These are phyloP conservation scores for Phlogophora meticulosa DNA, from an alignment of 2,888 invertebrate species.

Conservation along the genomic window DNA sequence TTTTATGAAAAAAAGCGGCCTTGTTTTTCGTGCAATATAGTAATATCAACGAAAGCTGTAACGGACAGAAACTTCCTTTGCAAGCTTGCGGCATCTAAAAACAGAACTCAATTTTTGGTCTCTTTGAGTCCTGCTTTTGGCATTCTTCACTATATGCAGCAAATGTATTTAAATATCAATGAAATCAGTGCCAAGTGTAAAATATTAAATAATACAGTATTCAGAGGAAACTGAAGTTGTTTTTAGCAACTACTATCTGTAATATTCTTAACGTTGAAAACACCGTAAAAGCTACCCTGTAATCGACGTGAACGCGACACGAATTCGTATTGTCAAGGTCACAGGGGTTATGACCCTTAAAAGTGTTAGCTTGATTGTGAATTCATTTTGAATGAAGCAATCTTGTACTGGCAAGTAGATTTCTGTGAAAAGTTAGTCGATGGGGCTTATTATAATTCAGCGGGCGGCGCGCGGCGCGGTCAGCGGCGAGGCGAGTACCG, in stretches of 20 bases:
- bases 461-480: slow-evolving; percentile 43
- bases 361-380: slow-evolving; percentile 30
- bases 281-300: too few relatives aligned
- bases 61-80: not conserved
- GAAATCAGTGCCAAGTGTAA: too few relatives aligned
- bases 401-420: slow-evolving; percentile 52
- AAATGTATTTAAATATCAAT: too few relatives aligned
- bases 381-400: slow-evolving; percentile 62
- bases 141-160: too few relatives aligned
- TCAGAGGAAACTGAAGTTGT: too few relatives aligned
- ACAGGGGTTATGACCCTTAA: not conserved
- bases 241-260: too few relatives aligned
- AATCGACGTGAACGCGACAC: too few relatives aligned
- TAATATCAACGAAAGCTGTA: slow-evolving; percentile 2
- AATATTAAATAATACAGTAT: too few relatives aligned
- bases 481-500: slow-evolving; percentile 31
- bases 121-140: not conserved
- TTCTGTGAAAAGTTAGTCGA: slow-evolving; percentile 59
- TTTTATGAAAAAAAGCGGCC: not conserved
- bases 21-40: not conserved
- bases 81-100: not conserved
- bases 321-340: too few relatives aligned
- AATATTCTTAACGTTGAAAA: too few relatives aligned
- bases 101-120: not conserved
- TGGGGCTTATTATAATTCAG: slow-evolving; percentile 70